Percentiles rank a stretch among this genome's conserved stretches.
Conservation (phyloP, 2,113 vertebrate species). For the Merops nubicus region DNA sequence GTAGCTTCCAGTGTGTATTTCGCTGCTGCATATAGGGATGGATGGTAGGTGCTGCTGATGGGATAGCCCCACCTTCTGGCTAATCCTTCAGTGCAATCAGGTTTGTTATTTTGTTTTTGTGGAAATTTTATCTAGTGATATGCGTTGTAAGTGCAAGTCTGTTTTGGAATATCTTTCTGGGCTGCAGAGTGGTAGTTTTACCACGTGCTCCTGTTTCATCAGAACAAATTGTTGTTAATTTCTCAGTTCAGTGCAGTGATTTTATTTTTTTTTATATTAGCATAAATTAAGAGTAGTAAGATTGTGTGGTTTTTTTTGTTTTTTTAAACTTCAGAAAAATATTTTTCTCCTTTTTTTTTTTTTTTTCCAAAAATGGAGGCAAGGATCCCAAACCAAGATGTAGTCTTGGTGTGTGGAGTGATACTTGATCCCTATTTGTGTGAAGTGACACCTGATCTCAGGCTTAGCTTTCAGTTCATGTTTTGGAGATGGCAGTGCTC, state of each 20-base stretch:
- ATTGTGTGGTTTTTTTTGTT: not conserved
- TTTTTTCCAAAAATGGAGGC: not conserved
- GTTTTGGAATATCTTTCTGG: not conserved
- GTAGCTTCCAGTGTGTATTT: not conserved
- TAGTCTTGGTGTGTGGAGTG: not conserved
- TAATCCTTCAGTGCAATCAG: not conserved
- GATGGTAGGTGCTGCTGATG: not conserved
- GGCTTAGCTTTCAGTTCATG: not conserved
- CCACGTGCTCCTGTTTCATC: not conserved
- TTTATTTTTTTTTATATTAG: not conserved
- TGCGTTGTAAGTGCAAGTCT: not conserved
- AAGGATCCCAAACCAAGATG: not conserved
- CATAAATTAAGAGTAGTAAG: not conserved
- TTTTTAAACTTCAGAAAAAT: not conserved
- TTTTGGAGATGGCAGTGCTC: not conserved
- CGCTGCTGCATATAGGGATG: not conserved
- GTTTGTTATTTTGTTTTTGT: not conserved
- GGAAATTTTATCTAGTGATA: not conserved
- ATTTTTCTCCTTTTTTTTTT: not conserved
- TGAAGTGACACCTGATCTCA: not conserved
- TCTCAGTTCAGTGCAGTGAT: not conserved
- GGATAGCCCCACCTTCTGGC: slow-evolving; percentile 7
- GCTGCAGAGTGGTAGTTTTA: not conserved
- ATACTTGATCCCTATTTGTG: not conserved
- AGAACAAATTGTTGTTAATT: not conserved